Percentiles rank a stretch among this genome's conserved stretches.
Evolutionary conservation across 2,113 vertebrate species (phyloP).

Genomic region (Gopherus flavomarginatus): DNA sequence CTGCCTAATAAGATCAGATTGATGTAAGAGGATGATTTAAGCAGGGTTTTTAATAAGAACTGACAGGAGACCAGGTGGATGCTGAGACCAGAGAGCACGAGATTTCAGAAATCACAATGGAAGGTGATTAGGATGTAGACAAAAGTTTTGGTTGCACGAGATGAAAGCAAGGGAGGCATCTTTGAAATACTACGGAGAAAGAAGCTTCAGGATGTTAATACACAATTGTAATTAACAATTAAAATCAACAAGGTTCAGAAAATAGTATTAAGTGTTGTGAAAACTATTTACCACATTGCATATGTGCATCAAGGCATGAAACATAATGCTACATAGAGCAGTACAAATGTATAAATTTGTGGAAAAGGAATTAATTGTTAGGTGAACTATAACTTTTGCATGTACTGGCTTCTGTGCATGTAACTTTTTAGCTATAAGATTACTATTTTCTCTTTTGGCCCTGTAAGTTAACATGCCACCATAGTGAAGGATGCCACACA

Average conservation of each 20-base stretch:
- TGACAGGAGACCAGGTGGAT: not conserved
- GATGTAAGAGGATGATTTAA: not conserved
- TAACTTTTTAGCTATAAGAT: not conserved
- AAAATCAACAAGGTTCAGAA: not conserved
- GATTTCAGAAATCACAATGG: not conserved
- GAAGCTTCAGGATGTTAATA: not conserved
- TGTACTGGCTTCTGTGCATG: not conserved
- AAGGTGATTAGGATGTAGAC: not conserved
- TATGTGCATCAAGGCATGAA: not conserved
- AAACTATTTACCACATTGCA: not conserved
- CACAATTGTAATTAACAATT: not conserved
- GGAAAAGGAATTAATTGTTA: not conserved
- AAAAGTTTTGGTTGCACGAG: not conserved
- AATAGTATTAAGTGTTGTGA: not conserved
- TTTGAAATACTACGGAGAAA: not conserved
- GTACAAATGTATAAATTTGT: rapidly evolving
- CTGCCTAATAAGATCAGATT: not conserved
- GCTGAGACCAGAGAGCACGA: not conserved
- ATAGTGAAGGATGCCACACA: not conserved
- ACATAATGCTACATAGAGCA: not conserved
- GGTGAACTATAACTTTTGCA: not conserved
- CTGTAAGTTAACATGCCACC: not conserved
- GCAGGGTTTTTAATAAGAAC: not conserved
- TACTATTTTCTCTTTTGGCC: not conserved
- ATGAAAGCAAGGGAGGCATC: rapidly evolving